phyloP scores from a whole-genome alignment of 2,113 vertebrate species.

The Stictonetta naevosa region DNA sequence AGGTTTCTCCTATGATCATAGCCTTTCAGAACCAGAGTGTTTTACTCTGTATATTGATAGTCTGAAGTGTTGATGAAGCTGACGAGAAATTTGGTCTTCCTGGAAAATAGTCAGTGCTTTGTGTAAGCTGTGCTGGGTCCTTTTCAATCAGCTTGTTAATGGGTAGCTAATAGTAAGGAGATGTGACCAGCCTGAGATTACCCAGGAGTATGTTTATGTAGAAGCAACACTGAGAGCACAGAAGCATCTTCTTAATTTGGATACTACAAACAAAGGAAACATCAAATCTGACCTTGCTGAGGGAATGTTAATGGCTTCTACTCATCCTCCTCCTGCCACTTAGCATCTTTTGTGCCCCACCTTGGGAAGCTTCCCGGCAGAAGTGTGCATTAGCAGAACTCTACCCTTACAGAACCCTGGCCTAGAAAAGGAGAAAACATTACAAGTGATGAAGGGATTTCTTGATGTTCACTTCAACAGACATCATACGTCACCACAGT shows the following conservation, averaged over 20 bases:
- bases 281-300: slow-evolving; percentile 83
- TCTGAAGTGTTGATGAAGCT: slow-evolving; percentile 74
- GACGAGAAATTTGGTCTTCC: slow-evolving; percentile 74
- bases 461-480: slow-evolving; percentile 70
- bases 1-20: slow-evolving; percentile 27
- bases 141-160: slow-evolving; percentile 83
- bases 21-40: slow-evolving; percentile 38
- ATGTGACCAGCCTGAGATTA: slow-evolving; percentile 77
- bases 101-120: slow-evolving; percentile 74
- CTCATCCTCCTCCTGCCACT: slow-evolving; percentile 78
- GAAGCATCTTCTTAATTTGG: slow-evolving; percentile 81
- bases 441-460: slow-evolving; percentile 75
- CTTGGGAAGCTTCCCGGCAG: slow-evolving; percentile 80
- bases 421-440: slow-evolving; percentile 64
- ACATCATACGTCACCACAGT: slow-evolving; percentile 55
- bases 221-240: slow-evolving; percentile 71
- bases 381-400: slow-evolving; percentile 80
- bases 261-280: slow-evolving; percentile 84
- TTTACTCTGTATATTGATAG: slow-evolving; percentile 67
- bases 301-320: slow-evolving; percentile 85
- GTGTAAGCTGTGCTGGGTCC: slow-evolving; percentile 73
- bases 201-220: slow-evolving; percentile 81
- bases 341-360: slow-evolving; percentile 78
- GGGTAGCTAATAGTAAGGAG: slow-evolving; percentile 81
- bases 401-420: slow-evolving; percentile 72